These are phyloP conservation scores for Silurus aristotelis DNA, from an alignment of 2,797 vertebrate genomes.

Conservation along the genomic window DNA sequence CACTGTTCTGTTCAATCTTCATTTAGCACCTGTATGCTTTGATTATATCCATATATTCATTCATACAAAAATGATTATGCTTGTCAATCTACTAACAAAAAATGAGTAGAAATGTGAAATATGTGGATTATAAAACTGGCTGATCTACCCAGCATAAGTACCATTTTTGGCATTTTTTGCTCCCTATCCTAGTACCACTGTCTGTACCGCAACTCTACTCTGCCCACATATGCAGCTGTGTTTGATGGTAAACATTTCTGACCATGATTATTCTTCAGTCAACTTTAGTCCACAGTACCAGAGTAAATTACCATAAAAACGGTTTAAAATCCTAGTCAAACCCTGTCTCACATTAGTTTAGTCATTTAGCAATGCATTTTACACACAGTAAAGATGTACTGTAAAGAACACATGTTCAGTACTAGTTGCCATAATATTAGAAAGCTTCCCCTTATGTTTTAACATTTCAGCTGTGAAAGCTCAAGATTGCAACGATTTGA, in stretches of 20 bases:
- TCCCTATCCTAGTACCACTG: conserved; percentile 39
- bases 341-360: conserved; percentile 47
- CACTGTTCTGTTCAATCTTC: conserved; percentile 63
- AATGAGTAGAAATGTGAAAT: conserved; percentile 46
- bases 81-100: conserved; percentile 44
- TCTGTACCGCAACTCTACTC: conserved; percentile 29
- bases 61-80: conserved; percentile 51
- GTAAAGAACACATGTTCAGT: conserved; percentile 29
- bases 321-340: conserved; percentile 16
- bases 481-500: conserved; percentile 25
- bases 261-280: conserved; percentile 18
- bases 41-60: conserved; percentile 58
- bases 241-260: conserved; percentile 22
- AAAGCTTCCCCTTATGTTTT: neutral
- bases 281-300: conserved; percentile 28
- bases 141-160: conserved; percentile 48
- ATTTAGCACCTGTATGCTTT: conserved; percentile 57
- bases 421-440: conserved; percentile 17
- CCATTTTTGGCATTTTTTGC: conserved; percentile 46
- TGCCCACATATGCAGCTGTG: conserved; percentile 27
- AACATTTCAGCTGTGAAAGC: conserved; percentile 8
- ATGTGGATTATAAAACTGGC: conserved; percentile 37
- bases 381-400: conserved; percentile 17
- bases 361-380: conserved; percentile 26
- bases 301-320: neutral